Evolutionary conservation across 1,140 invertebrate genomes (phyloP), one percentile per base, ranked within the genome.

Genomic region (Branchinecta lynchi): DNA sequence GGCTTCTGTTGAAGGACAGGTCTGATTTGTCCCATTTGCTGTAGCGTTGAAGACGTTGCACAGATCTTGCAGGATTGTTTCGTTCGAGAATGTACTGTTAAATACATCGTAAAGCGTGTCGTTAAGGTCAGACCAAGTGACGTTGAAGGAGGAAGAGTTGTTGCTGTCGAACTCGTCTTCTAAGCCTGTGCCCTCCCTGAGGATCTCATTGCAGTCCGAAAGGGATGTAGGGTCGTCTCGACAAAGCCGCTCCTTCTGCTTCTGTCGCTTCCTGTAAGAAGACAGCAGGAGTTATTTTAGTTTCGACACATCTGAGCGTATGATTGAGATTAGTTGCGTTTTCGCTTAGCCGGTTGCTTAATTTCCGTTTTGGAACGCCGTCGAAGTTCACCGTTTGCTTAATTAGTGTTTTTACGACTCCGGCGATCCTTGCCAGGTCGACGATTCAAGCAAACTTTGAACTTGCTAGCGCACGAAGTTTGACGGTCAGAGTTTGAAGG

Each of bases 201-300:
- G 12, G 74, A 78, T 74, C 79, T 76, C 84, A 80, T 43, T 82
- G 74, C 85, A 86, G 76, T 86, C 84, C 65, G 81, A 79, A 45
- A 81, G 81, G 51, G 86, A 76, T 70, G 85, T 77, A 68, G 83
- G 81, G 75, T 84, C 82, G 77, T 84, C 86, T 71, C 86, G 80
- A 77, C 86, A 88, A 21, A 86, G 78, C 70, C 83, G 81, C 73
- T 87, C 85, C 10, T 81, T 81, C 75, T 86, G 83, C 74, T 81
- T 84, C 70, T 82, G 80, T 66, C 82, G 77, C 77, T 85, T 85
- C 86, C 86, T 88, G 78, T 12, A 78, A 79, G 68, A 71, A 43
- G 74, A 67, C n/a, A 43, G 32, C 32, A 32, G 32, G 32, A 32
- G 32, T 32, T 32, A 32, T 32, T 32, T 32, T 32, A 32, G 32